Evolutionary conservation across 2,113 vertebrate genomes (phyloP).

Genomic region (Phodopus roborovskii): DNA sequence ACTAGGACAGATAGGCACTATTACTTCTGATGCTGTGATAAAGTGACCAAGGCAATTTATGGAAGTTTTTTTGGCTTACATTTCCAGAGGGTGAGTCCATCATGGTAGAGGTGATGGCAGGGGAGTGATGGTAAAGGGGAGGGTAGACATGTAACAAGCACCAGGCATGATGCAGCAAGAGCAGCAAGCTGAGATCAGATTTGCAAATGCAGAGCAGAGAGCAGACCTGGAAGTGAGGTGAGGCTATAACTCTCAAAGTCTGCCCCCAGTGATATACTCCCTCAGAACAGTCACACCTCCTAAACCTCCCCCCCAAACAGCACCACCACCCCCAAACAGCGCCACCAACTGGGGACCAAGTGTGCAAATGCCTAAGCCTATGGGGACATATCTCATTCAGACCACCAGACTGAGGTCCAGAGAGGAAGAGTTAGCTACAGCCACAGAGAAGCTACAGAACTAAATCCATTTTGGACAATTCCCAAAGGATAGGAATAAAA

Average conservation of each 20-base stretch:
- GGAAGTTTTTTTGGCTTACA: background rate
- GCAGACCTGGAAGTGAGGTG: background rate
- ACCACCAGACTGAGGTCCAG: background rate
- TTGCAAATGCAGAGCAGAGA: background rate
- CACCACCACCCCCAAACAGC: background rate
- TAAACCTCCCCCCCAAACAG: background rate
- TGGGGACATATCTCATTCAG: too few relatives aligned
- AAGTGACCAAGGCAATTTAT: background rate
- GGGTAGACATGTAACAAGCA: background rate
- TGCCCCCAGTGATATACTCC: background rate
- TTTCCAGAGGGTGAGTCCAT: background rate
- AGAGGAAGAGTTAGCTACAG: background rate
- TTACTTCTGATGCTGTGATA: background rate
- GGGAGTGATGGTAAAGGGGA: background rate
- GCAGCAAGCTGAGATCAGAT: background rate
- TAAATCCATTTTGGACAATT: background rate
- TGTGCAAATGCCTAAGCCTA: background rate
- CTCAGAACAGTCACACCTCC: background rate
- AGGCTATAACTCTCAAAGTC: background rate
- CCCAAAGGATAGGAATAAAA: background rate
- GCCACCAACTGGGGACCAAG: background rate
- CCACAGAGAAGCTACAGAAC: background rate
- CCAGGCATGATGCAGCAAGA: background rate
- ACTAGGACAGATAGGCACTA: background rate
- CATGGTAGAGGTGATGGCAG: background rate